A percentile compares a stretch with the other conserved stretches of the same genome.
phyloP scores from a whole-genome alignment of 2,797 vertebrate genomes.

The Chelon auratus region DNA sequence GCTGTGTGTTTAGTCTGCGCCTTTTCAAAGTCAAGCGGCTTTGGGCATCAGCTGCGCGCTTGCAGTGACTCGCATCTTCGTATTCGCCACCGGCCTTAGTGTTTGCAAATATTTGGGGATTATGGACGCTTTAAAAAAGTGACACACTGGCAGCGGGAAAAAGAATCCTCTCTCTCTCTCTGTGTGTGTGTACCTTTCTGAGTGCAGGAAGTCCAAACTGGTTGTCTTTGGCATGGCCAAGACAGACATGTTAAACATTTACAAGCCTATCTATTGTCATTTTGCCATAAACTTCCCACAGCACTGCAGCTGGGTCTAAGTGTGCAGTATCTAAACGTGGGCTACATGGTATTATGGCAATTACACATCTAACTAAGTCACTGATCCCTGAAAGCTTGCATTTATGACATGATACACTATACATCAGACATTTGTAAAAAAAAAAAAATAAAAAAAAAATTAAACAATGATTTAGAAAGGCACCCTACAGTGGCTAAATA shows the following conservation, averaged over 20 bases:
- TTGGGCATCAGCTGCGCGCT: not conserved
- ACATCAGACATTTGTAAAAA: too few relatives aligned
- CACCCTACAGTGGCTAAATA: not conserved
- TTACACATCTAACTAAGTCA: not conserved
- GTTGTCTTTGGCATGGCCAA: not conserved
- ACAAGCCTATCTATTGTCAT: too few relatives aligned
- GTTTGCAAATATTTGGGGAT: constrained; percentile 16
- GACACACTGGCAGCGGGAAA: constrained; percentile 11
- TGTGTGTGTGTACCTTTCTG: too few relatives aligned
- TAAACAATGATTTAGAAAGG: not conserved
- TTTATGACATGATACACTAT: too few relatives aligned
- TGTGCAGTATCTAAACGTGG: not conserved
- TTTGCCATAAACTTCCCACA: constrained; percentile 4
- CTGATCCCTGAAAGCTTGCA: not conserved
- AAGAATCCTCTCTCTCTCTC: not conserved
- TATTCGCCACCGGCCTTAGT: not conserved
- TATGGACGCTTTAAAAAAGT: constrained; percentile 1
- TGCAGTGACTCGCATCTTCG: not conserved
- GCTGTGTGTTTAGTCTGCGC: not conserved
- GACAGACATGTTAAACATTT: not conserved
- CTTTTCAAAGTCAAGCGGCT: constrained; percentile 9
- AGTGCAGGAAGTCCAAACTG: not conserved
- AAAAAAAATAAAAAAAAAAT: too few relatives aligned
- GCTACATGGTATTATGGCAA: not conserved
- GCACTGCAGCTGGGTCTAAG: not conserved